Base-by-base conservation (phyloP, 1,140 invertebrate species). In the Paracyclopina nana region DNA sequence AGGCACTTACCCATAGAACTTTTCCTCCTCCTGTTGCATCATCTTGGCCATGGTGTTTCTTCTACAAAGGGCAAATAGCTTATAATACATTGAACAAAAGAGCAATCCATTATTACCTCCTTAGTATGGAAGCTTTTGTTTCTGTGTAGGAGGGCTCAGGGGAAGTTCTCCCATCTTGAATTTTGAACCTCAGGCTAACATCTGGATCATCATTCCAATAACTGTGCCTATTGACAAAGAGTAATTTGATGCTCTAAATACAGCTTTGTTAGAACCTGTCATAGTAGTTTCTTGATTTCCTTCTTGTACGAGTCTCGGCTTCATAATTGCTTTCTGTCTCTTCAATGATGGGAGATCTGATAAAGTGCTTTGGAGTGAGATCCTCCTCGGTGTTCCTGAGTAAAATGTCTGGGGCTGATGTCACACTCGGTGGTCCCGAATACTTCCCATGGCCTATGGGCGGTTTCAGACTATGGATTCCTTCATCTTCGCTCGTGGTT, bases 21-120 rank as follows among this genome's bases (percentile, higher is more conserved):
- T n/a, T n/a, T n/a, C n/a, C n/a, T 38, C 34, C 34, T 38, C 34
- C 8, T 38, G n/a, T 9, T 38, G 14, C n/a, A 38, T n/a, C 34
- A 38, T 38, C 20, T 38, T 38, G 34, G 34, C 34, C 34, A 38
- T 38, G 2, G 34, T 38, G 34, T 38, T 38, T 38, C 34, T n/a
- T n/a, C n/a, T n/a, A n/a, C n/a, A n/a, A n/a, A n/a, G n/a, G n/a
- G n/a, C n/a, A n/a, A n/a, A n/a, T n/a, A n/a, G n/a, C n/a, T n/a
- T n/a, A n/a, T n/a, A n/a, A n/a, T n/a, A n/a, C n/a, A n/a, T n/a
- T n/a, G n/a, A n/a, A n/a, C n/a, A n/a, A n/a, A n/a, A n/a, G n/a
- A n/a, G n/a, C n/a, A n/a, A n/a, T n/a, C n/a, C n/a, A n/a, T n/a
- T n/a, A n/a, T n/a, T n/a, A 20, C 34, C 34, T 2, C 8, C 34